These are phyloP conservation scores for Artemia sp. DNA, from an alignment of 2,888 invertebrate species.

Conservation along the genomic window DNA sequence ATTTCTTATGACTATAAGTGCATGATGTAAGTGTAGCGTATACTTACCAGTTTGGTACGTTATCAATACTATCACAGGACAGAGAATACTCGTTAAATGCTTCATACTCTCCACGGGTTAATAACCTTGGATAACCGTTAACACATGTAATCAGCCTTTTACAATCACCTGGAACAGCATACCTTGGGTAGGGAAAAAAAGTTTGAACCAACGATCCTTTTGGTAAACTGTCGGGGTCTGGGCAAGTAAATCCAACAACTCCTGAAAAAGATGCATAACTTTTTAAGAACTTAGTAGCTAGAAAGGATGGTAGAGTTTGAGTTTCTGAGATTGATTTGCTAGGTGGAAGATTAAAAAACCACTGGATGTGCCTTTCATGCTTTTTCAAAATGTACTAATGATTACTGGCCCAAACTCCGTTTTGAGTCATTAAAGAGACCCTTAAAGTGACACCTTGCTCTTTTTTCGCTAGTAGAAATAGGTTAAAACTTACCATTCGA, in stretches of 20 bases:
- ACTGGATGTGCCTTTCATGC: background rate
- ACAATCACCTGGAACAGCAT: conserved; percentile 70
- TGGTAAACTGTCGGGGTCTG: conserved; percentile 50
- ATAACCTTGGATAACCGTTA: conserved; percentile 67
- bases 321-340: background rate
- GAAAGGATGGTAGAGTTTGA: too few relatives aligned
- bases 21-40: too few relatives aligned
- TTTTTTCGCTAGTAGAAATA: too few relatives aligned
- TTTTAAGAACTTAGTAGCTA: background rate
- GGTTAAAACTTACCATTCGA: too few relatives aligned
- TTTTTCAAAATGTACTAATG: too few relatives aligned
- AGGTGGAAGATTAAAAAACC: background rate
- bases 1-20: too few relatives aligned
- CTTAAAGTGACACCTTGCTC: too few relatives aligned
- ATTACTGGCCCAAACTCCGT: too few relatives aligned
- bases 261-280: conserved; percentile 38
- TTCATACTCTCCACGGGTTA: conserved; percentile 70
- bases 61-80: conserved; percentile 59
- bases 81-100: conserved; percentile 65
- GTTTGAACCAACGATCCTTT: conserved; percentile 61
- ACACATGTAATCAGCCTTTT: conserved; percentile 76
- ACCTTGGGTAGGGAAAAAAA: conserved; percentile 83
- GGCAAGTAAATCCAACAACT: conserved; percentile 80
- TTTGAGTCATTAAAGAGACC: too few relatives aligned
- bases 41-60: conserved; percentile 28